Percentiles rank a stretch among this genome's conserved stretches.
Evolutionary conservation across 2,113 vertebrate species (phyloP).

Genomic region (Emberiza fucata): DNA sequence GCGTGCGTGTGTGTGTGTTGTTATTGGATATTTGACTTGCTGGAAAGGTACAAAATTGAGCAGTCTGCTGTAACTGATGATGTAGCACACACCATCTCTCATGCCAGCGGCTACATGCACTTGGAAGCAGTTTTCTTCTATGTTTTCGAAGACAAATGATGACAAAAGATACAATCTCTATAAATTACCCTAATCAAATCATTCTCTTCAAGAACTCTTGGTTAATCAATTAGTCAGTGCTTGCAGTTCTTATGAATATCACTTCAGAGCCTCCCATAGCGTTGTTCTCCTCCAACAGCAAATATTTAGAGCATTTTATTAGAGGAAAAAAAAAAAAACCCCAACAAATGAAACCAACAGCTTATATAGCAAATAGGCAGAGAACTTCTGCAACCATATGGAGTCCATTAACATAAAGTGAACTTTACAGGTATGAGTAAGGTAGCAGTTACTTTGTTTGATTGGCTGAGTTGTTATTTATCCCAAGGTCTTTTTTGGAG

Average conservation of each 20-base stretch:
- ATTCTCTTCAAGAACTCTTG: constrained; percentile 72
- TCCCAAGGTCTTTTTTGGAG: background rate
- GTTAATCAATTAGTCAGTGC: constrained; percentile 76
- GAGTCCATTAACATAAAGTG: background rate
- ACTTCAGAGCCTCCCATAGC: constrained; percentile 21
- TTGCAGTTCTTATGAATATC: constrained; percentile 39
- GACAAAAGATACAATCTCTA: constrained; percentile 80
- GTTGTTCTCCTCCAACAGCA: background rate
- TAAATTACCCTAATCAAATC: constrained; percentile 80
- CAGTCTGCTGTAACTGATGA: constrained; percentile 70
- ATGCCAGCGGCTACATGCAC: constrained; percentile 62
- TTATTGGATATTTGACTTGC: constrained; percentile 71
- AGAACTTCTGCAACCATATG: background rate
- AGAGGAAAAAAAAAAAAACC: background rate
- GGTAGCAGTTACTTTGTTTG: background rate
- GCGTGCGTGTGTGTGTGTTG: background rate
- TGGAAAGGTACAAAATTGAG: constrained; percentile 70
- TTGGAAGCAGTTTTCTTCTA: constrained; percentile 72
- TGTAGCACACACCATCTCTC: constrained; percentile 64
- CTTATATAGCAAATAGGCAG: background rate
- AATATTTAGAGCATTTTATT: constrained; percentile 12
- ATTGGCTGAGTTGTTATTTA: background rate
- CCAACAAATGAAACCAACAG: background rate
- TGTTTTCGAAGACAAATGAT: constrained; percentile 80
- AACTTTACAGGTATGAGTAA: background rate